These are phyloP conservation scores for Sander lucioperca DNA, from an alignment of 2,113 vertebrate genomes.

Conservation along the genomic window DNA sequence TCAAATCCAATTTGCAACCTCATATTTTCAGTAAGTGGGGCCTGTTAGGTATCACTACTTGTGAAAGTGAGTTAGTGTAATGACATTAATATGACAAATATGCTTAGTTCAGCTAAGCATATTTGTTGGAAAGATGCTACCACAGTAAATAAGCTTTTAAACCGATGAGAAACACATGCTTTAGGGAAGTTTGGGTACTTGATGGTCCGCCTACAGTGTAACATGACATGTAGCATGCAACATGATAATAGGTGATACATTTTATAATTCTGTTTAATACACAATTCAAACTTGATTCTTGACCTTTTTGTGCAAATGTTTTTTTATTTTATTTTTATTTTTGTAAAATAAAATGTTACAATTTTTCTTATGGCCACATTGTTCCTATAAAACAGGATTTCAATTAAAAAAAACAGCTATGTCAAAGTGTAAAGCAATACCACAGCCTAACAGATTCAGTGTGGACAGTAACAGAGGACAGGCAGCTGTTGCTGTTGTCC, in stretches of 20 bases:
- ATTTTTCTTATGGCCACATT: background rate
- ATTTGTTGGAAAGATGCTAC: slow-evolving; percentile 8
- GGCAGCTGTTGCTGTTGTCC: slow-evolving; percentile 19
- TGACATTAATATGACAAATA: slow-evolving; percentile 26
- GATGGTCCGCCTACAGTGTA: background rate
- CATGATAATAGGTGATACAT: background rate
- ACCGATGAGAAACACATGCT: background rate
- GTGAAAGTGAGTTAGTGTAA: slow-evolving; percentile 1
- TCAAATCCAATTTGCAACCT: slow-evolving; percentile 20
- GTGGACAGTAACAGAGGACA: slow-evolving; percentile 8
- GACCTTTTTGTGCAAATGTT: background rate
- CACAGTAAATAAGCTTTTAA: slow-evolving; percentile 10
- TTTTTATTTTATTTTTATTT: background rate
- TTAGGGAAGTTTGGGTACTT: background rate
- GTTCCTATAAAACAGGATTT: background rate
- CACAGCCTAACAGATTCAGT: background rate
- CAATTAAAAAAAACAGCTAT: background rate
- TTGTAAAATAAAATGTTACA: background rate
- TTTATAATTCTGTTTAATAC: background rate
- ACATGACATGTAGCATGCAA: background rate
- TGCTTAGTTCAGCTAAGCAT: slow-evolving; percentile 16
- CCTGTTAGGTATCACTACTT: slow-evolving; percentile 12
- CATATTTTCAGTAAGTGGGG: slow-evolving; percentile 7
- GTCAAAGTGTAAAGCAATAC: background rate
- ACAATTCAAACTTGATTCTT: background rate